Percentiles rank a stretch among this genome's conserved stretches.
These are phyloP conservation scores for Buphagus erythrorhynchus DNA, from an alignment of 2,797 vertebrate genomes.

Conservation along the genomic window DNA sequence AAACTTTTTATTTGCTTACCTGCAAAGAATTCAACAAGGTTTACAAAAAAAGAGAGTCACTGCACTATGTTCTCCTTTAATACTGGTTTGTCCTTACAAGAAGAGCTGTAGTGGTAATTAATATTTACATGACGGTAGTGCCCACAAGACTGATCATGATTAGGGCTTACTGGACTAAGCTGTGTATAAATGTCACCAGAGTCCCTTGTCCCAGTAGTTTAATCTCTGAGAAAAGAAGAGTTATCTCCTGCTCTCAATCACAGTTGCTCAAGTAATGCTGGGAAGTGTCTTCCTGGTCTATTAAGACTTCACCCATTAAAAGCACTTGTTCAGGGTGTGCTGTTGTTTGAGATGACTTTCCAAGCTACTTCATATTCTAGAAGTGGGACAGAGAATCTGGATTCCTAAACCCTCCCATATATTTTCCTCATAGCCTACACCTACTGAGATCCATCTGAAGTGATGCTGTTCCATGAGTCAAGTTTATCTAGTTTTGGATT, in stretches of 20 bases:
- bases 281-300: not conserved
- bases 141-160: not conserved
- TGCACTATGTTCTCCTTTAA: not conserved
- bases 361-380: not conserved
- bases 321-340: not conserved
- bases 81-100: not conserved
- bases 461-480: not conserved
- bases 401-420: not conserved
- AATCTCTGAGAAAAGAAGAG: not conserved
- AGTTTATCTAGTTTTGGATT: not conserved
- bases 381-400: not conserved
- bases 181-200: conserved; percentile 7
- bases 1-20: conserved; percentile 3
- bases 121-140: not conserved
- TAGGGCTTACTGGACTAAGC: conserved; percentile 10
- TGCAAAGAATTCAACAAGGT: not conserved
- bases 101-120: not conserved
- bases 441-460: not conserved
- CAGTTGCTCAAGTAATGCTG: not conserved
- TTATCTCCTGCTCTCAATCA: not conserved
- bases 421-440: not conserved
- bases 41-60: not conserved
- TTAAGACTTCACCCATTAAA: conserved; percentile 2
- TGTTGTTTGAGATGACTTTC: not conserved
- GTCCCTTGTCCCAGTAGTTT: not conserved